phyloP scores from a whole-genome alignment of 2,113 vertebrate species.

The Nycticryphes semicollaris region DNA sequence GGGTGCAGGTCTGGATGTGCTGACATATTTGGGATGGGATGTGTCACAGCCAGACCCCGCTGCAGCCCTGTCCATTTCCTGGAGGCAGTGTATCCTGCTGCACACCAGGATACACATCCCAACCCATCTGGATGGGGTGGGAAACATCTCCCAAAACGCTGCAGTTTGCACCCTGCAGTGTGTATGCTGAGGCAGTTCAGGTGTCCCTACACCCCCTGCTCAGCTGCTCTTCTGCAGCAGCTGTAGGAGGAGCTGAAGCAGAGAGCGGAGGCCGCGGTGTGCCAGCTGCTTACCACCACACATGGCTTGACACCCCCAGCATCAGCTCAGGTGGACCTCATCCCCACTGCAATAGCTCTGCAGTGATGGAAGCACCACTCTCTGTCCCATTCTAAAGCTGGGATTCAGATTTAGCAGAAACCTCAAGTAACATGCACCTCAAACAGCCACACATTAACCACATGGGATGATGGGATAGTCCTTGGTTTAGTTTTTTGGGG shows the following conservation, averaged over 20 bases:
- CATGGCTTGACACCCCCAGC: fast-evolving
- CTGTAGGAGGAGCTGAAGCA: not conserved
- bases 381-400: not conserved
- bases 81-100: not conserved
- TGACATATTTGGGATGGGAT: not conserved
- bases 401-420: not conserved
- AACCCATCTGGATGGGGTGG: not conserved
- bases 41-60: not conserved
- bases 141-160: not conserved
- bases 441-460: not conserved
- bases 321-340: not conserved
- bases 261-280: not conserved
- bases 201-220: fast-evolving
- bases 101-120: too few relatives aligned
- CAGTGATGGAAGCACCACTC: too few relatives aligned
- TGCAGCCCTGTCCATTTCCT: not conserved
- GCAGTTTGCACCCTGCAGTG: not conserved
- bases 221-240: not conserved
- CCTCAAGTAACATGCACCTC: not conserved
- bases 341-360: not conserved
- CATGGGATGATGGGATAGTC: not conserved
- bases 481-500: not conserved
- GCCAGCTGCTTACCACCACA: fast-evolving
- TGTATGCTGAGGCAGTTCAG: not conserved
- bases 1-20: not conserved